These are phyloP conservation scores for Epizoanthus stellaris DNA, from an alignment of 92 coral and sea anemone species.

Conservation along the genomic window DNA sequence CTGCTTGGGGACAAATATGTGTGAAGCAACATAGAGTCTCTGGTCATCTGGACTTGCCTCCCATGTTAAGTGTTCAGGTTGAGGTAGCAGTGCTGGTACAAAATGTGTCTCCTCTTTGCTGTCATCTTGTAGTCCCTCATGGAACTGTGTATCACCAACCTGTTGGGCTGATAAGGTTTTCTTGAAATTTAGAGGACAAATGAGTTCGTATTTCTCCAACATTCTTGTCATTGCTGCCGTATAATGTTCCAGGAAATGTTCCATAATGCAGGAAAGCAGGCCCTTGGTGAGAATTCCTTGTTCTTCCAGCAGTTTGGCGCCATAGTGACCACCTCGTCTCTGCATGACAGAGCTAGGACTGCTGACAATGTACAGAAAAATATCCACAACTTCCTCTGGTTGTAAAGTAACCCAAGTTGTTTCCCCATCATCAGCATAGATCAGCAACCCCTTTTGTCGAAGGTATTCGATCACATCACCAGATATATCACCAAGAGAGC, in stretches of 20 bases:
- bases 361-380: not conserved
- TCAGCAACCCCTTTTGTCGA: not conserved
- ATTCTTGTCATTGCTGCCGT: not conserved
- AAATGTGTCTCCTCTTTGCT: constrained; percentile 13
- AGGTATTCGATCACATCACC: not conserved
- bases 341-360: not conserved
- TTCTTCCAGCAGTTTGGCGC: not conserved
- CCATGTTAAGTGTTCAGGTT: not conserved
- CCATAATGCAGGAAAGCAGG: not conserved
- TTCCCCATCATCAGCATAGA: not conserved
- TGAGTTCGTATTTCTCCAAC: not conserved
- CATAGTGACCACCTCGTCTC: not conserved
- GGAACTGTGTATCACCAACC: not conserved
- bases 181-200: not conserved
- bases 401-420: not conserved
- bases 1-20: constrained; percentile 4
- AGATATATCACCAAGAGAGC: not conserved
- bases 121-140: not conserved
- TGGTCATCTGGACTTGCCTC: not conserved
- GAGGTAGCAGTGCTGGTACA: constrained; percentile 10
- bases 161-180: not conserved
- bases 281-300: constrained; percentile 8
- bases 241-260: not conserved
- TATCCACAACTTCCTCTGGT: not conserved
- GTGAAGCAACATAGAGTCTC: constrained; percentile 16